A percentile compares a stretch with the other conserved stretches of the same genome.
phyloP scores from a whole-genome alignment of 2,113 vertebrate genomes.

The Salvelinus namaycush region DNA sequence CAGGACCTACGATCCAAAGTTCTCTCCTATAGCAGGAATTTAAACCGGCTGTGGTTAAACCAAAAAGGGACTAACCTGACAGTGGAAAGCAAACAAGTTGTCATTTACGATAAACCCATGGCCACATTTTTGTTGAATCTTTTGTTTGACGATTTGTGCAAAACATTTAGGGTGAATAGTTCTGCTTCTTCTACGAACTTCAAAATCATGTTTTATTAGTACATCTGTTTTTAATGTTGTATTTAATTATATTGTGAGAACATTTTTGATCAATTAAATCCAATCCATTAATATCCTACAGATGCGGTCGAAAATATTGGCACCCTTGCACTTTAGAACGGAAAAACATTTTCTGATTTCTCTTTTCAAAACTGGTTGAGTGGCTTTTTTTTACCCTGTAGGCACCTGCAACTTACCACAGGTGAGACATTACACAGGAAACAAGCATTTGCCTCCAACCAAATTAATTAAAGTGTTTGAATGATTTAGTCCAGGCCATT shows the following conservation, averaged over 20 bases:
- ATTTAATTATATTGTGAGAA: background rate
- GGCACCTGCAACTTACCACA: no score
- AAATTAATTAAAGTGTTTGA: no score
- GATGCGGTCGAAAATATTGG: no score
- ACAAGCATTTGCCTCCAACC: no score
- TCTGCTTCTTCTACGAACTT: background rate
- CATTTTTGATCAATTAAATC: background rate
- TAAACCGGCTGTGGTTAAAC: background rate
- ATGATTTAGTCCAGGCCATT: no score
- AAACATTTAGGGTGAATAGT: background rate
- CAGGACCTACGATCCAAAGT: conserved; percentile 29
- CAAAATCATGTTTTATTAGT: background rate
- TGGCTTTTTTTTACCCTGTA: no score
- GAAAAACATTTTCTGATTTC: no score
- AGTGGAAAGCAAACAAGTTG: conserved; percentile 6
- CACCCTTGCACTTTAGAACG: no score
- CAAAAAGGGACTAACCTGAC: background rate
- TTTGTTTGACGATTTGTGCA: background rate
- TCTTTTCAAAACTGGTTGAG: no score
- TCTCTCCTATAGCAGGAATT: conserved; percentile 10
- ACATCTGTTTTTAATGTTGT: background rate
- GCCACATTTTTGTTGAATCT: background rate
- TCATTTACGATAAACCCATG: background rate
- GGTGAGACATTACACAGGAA: no score
- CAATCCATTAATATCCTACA: background rate